Conservation (phyloP, 2,113 vertebrate species). For the Peucedramus taeniatus region DNA sequence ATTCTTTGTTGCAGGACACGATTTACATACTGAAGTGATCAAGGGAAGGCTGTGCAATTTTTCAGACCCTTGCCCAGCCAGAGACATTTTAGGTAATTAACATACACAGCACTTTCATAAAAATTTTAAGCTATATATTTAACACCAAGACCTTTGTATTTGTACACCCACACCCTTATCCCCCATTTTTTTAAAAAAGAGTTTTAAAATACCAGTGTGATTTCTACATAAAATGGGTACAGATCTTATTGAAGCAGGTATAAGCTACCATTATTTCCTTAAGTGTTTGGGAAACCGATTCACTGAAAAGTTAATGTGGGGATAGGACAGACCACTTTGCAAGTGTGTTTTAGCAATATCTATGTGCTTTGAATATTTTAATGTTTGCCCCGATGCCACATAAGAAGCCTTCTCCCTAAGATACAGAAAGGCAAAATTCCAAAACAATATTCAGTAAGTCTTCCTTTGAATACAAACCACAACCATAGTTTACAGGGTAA, state of each 20-base stretch:
- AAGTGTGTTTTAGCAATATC: neutral
- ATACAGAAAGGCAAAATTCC: neutral
- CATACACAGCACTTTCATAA: neutral
- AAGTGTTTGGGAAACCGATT: neutral
- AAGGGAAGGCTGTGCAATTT: neutral
- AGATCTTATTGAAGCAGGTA: neutral
- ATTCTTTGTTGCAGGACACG: neutral
- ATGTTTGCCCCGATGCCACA: neutral
- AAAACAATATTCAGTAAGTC: neutral
- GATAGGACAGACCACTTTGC: neutral
- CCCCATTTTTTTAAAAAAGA: fast-evolving
- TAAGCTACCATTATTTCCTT: neutral
- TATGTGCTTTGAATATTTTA: neutral
- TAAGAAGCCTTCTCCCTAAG: neutral
- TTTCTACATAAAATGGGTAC: neutral
- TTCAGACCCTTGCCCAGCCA: neutral
- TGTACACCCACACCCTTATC: fast-evolving
- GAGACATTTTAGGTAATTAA: neutral
- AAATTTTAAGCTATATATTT: neutral
- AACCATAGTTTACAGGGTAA: neutral
- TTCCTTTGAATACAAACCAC: neutral
- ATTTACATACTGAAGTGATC: neutral
- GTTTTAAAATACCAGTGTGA: neutral
- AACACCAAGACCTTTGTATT: neutral
- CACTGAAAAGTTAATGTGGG: neutral